Conservation (phyloP, 2,113 vertebrate genomes). For the Neogobius melanostomus region DNA sequence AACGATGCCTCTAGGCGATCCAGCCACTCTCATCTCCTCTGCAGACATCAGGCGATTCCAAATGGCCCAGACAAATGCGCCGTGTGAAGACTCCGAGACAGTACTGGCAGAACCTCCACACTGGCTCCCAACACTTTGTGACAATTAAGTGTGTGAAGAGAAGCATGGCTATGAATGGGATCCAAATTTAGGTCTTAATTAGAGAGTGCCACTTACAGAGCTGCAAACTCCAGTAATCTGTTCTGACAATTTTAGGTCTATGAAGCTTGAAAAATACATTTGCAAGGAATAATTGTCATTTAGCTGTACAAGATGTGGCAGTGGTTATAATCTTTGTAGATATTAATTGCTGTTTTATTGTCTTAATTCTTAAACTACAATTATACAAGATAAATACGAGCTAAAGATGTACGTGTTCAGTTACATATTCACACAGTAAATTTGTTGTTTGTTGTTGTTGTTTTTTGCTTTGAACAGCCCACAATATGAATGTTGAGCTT, state of each 20-base stretch:
- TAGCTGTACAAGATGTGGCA: not conserved
- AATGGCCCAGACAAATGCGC: conserved; percentile 16
- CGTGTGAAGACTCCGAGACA: conserved; percentile 17
- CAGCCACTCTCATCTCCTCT: conserved; percentile 22
- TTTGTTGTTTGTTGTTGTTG: no score
- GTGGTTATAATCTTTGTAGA: not conserved
- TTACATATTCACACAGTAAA: no score
- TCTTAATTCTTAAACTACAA: no score
- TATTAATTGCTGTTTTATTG: no score
- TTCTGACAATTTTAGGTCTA: conserved; percentile 4
- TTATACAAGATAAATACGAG: no score
- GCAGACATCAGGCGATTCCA: conserved; percentile 29
- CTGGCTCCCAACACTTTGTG: not conserved
- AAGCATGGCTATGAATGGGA: conserved; percentile 2
- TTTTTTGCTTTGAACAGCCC: no score
- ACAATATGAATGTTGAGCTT: no score
- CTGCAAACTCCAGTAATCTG: not conserved
- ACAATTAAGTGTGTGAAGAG: conserved; percentile 3
- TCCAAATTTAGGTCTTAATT: not conserved
- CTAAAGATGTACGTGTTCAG: no score
- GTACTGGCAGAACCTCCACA: not conserved
- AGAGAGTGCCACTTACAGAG: not conserved
- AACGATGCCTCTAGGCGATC: conserved; percentile 34
- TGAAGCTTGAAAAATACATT: not conserved
- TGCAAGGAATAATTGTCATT: not conserved